Base-by-base conservation (phyloP, 2,797 vertebrate species). In the Heterohyrax brucei region DNA sequence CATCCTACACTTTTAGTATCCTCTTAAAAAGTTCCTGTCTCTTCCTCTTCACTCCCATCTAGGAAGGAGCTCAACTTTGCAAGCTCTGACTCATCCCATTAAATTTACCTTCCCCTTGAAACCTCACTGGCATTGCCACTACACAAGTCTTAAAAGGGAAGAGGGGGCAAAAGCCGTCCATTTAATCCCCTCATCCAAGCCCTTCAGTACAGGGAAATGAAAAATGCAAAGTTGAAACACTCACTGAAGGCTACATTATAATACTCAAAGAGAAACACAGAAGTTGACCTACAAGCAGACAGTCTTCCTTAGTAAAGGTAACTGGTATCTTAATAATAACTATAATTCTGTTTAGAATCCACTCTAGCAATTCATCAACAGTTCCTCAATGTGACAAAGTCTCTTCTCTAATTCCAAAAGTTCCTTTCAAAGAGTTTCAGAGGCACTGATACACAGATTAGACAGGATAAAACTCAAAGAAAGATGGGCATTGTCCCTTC, bases 281-380 rank as follows among this genome's bases (percentile, higher is more conserved):
- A n/a, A 81, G 89, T 21, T 82, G n/a, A 44, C 26, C 53, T 92
- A 50, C 8, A 89, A 81, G 12, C 81, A 83, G 8, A 91, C 14
- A 77, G 76, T 82, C 53, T 86, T 93, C 10, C 33, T 94, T 70
- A 64, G 46, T 93, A 78, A 56, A 56, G 12, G 82, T 13, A 86
- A 89, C 9, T 22, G 24, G 1, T 68, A 84, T 44, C 78, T 66
- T 68, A 19, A 88, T 53, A 61, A 82, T n/a, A 92, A 87, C 87
- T 53, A 44, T 21, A 92, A 62, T 72, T 77, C 50, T 19, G 21
- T 56, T 89, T 62, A 62, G 26, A 75, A 78, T 46, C 24, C 78
- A 82, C 16, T 44, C 46, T 76, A 44, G 28, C 59, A 48, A 77
- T 48, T 5, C 5, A 48, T 39, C 12, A 68, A 30, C 5, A 30